Conservation (phyloP, 2,113 vertebrate species). For the Ailurus styani region DNA sequence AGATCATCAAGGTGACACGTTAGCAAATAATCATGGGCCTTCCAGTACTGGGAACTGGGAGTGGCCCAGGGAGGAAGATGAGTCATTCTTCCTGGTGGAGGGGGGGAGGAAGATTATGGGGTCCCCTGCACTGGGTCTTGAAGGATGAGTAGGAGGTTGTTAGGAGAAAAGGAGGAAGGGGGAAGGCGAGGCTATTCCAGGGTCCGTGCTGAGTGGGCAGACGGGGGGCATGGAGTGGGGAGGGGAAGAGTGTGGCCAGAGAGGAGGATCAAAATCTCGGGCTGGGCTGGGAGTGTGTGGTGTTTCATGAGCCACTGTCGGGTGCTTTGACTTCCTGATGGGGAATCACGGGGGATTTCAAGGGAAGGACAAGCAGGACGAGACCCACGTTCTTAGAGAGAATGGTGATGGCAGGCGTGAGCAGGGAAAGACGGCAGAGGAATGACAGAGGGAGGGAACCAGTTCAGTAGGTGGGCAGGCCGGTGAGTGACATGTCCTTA, state of each 20-base stretch:
- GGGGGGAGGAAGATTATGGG: background rate
- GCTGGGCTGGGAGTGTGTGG: background rate
- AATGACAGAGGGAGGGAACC: background rate
- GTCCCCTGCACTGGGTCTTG: background rate
- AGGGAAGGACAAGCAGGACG: background rate
- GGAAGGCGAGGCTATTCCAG: background rate
- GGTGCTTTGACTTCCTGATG: background rate
- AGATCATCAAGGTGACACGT: background rate
- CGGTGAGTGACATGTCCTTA: background rate
- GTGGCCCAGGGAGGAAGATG: background rate
- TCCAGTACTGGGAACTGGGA: background rate
- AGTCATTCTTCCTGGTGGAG: background rate
- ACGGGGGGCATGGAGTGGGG: background rate
- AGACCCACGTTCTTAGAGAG: background rate
- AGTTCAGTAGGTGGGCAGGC: background rate
- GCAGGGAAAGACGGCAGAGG: background rate
- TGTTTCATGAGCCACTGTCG: rapidly evolving
- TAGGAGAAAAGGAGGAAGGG: background rate
- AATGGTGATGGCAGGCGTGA: background rate
- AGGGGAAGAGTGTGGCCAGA: background rate
- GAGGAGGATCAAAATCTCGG: background rate
- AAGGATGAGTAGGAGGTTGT: background rate
- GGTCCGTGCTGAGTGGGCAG: background rate
- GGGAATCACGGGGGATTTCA: too few species aligned
- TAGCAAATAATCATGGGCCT: background rate